Percentiles rank a stretch among this genome's conserved stretches.
Conservation (phyloP, 2,797 vertebrate genomes). For the Linurgus olivaceus region DNA sequence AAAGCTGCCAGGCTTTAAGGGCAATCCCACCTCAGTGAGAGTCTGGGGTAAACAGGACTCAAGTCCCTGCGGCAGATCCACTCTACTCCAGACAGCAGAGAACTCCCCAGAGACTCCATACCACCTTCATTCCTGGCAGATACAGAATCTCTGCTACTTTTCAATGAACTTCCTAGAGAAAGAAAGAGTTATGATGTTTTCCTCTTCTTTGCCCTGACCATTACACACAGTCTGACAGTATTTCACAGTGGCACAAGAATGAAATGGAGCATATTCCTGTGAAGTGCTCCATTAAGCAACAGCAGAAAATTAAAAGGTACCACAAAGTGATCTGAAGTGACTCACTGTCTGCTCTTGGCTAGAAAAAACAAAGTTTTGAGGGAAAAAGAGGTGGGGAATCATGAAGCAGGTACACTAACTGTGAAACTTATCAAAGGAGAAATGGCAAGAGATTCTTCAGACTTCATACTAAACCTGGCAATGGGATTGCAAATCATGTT, state of each 20-base stretch:
- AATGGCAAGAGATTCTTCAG: background rate
- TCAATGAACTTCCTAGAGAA: background rate
- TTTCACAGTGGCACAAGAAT: background rate
- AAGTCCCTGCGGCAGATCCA: background rate
- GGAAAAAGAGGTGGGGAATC: background rate
- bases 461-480: background rate
- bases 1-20: background rate
- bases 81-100: background rate
- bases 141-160: background rate
- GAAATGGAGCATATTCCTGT: constrained; percentile 2
- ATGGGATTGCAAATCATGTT: background rate
- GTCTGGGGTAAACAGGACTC: background rate
- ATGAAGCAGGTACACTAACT: background rate
- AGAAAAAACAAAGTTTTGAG: background rate
- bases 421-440: background rate
- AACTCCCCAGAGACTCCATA: background rate
- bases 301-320: constrained; percentile 28
- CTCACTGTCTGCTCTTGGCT: background rate
- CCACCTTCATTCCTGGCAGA: background rate
- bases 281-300: constrained; percentile 1
- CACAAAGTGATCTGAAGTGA: background rate
- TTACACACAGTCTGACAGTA: background rate
- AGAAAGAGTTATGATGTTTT: background rate
- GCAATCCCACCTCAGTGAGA: background rate
- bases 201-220: background rate